Conservation (phyloP, 2,888 invertebrate species). For the Epinotia brunnichana region DNA sequence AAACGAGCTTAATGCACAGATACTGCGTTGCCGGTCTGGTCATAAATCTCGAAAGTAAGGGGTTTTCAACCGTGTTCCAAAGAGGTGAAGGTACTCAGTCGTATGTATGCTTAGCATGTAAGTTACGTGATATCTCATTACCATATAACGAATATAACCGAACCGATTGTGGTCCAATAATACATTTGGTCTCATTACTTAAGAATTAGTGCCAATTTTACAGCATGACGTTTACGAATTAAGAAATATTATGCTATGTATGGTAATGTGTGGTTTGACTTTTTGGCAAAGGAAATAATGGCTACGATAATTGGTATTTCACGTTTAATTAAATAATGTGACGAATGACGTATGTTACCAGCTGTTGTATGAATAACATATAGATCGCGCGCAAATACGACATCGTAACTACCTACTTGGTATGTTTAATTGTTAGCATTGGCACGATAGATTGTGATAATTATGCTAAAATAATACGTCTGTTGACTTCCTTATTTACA, state of each 20-base stretch:
- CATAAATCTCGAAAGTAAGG: background rate
- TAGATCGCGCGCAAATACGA: constrained; percentile 10
- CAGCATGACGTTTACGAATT: background rate
- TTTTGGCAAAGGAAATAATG: background rate
- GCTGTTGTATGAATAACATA: constrained; percentile 8
- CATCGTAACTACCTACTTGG: background rate
- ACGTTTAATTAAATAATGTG: background rate
- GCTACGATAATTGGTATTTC: constrained; percentile 6
- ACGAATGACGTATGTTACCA: constrained; percentile 7
- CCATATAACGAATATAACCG: no score
- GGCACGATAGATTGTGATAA: constrained; percentile 6
- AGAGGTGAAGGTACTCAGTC: background rate
- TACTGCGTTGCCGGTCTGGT: no score
- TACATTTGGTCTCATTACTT: background rate
- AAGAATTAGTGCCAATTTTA: background rate
- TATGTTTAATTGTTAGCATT: constrained; percentile 9
- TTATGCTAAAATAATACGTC: constrained; percentile 10
- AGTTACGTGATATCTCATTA: background rate
- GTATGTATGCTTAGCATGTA: background rate
- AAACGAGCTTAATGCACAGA: background rate
- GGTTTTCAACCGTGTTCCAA: background rate
- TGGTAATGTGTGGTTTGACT: background rate
- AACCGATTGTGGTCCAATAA: background rate
- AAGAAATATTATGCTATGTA: background rate
- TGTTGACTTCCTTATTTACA: background rate